Base-by-base conservation (phyloP, 2,797 vertebrate genomes). In the Aselliscus stoliczkanus region DNA sequence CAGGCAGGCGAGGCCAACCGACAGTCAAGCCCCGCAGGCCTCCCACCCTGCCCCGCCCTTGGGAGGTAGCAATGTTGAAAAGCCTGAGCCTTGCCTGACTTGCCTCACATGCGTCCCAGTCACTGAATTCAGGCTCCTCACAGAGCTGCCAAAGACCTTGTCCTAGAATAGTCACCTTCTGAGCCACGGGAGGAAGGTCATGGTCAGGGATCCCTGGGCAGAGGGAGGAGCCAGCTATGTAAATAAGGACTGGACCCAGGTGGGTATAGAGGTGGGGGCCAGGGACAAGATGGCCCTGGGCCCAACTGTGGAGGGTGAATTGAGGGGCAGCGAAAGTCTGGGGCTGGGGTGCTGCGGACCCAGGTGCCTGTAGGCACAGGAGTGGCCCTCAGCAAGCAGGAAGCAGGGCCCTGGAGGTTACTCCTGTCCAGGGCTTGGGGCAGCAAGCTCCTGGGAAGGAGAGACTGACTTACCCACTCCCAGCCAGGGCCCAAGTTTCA, bases 231-330 rank as follows among this genome's bases (percentile, higher is more conserved):
- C 7, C 67, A 42, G 29, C 31, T 31, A 42, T 25, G 18, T 7
- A 4, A 29, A 37, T 31, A 6, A 62, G 56, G 25, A 31, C 54
- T n/a, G 64, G 64, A 60, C 91, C 37, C 25, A 1, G 27, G 58
- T 29, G 72, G 34, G 69, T 7, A 11, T 5, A 37, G n/a, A 18
- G 0, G 56, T 2, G 1, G 70, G 37, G 10, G 21, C 65, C 65
- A 18, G 20, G 34, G 42, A 13, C 56, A 13, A n/a, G 67, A 29
- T 5, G 56, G 54, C 6, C 2, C 8, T 0, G 21, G 39, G 6
- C 31, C 39, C 54, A 60, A 8, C 1, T 17, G 75, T 7, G 1
- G 0, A 4, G 14, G 27, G 27, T 69, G n/a, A 25, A 4, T 1
- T 1, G 37, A 1, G 37, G 13, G 65, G 14, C 14, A 2, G 42